Evolutionary conservation across 2,888 invertebrate species (phyloP).

Genomic region (Lithophane leautieri): DNA sequence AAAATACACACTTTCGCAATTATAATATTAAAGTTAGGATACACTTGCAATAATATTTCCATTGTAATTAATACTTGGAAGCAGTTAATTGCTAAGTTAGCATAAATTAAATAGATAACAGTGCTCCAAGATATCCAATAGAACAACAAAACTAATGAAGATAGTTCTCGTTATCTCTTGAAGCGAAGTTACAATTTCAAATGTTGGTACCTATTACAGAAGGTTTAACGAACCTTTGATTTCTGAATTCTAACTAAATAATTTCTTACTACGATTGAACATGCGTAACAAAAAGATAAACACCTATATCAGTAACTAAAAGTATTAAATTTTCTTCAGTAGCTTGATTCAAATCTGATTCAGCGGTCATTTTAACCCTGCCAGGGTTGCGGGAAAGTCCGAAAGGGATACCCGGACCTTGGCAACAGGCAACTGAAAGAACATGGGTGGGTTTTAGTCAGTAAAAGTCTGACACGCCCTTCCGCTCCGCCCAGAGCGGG

Average conservation of each 20-base stretch:
- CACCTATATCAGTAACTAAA: conserved; percentile 10
- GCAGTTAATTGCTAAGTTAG: neutral
- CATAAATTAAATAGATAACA: conserved; percentile 7
- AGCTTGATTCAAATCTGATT: conserved; percentile 4
- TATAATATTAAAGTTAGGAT: too few species aligned
- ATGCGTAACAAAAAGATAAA: conserved; percentile 22
- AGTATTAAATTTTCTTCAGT: conserved; percentile 13
- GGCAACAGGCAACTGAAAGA: too few species aligned
- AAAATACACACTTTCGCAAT: too few species aligned
- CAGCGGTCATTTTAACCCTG: too few species aligned
- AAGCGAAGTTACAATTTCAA: conserved; percentile 21
- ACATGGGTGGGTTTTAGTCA: too few species aligned
- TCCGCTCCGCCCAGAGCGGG: too few species aligned
- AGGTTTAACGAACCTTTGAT: conserved; percentile 44
- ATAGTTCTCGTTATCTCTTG: conserved; percentile 38
- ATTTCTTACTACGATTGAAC: conserved; percentile 10
- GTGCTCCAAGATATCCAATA: conserved; percentile 16
- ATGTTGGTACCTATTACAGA: conserved; percentile 19
- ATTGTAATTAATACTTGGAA: neutral
- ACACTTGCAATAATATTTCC: neutral
- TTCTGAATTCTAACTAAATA: conserved; percentile 17
- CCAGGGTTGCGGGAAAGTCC: too few species aligned
- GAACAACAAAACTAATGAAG: conserved; percentile 37
- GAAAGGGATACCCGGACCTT: too few species aligned
- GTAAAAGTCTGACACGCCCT: too few species aligned